Evolutionary conservation across 1,140 invertebrate genomes (phyloP).

Genomic region (Macrosteles quadrilineatus): DNA sequence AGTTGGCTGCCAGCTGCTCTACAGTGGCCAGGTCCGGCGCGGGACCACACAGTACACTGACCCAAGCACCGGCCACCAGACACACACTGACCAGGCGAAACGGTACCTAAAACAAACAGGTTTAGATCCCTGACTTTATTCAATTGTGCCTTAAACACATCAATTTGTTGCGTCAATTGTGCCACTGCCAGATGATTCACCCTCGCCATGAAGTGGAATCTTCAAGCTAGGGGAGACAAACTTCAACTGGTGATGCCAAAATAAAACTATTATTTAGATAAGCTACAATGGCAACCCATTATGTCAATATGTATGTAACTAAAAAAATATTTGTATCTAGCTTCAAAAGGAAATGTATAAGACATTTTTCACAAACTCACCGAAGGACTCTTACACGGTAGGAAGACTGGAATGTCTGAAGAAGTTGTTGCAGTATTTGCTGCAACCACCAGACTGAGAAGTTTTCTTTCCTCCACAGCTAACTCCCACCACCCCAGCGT

Average conservation of each 20-base stretch:
- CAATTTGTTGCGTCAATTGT: too few species aligned
- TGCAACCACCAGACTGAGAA: constrained; percentile 66
- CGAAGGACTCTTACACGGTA: constrained; percentile 79
- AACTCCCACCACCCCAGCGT: constrained; percentile 79
- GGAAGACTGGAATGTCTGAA: constrained; percentile 76
- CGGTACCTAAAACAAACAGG: constrained; percentile 62
- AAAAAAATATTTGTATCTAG: too few species aligned
- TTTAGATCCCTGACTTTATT: not conserved
- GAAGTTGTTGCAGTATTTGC: constrained; percentile 64
- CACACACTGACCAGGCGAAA: constrained; percentile 77
- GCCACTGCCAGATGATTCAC: too few species aligned
- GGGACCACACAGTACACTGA: constrained; percentile 76
- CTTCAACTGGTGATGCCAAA: too few species aligned
- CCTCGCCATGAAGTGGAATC: too few species aligned
- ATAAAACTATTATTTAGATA: too few species aligned
- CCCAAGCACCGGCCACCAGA: constrained; percentile 70
- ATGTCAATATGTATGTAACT: too few species aligned
- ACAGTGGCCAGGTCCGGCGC: constrained; percentile 67
- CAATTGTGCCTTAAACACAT: too few species aligned
- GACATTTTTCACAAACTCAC: constrained; percentile 62
- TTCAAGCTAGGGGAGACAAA: too few species aligned
- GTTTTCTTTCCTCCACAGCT: constrained; percentile 68
- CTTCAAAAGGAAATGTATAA: too few species aligned
- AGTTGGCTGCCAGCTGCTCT: constrained; percentile 69
- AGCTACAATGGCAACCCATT: too few species aligned